These are phyloP conservation scores for Amazona vittata DNA, from an alignment of 2,113 vertebrate species.

Conservation along the genomic window DNA sequence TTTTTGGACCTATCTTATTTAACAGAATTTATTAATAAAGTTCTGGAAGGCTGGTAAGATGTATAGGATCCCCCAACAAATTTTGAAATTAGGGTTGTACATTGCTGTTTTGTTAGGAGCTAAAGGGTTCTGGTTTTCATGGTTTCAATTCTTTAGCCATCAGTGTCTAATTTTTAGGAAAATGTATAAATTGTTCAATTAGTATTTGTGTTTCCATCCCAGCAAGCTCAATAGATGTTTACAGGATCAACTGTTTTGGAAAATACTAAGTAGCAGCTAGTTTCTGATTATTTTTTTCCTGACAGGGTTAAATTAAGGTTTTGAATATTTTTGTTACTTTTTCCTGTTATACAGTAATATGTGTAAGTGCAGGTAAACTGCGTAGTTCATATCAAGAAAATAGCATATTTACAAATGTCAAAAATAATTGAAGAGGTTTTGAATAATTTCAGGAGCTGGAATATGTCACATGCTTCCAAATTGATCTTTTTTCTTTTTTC, in stretches of 20 bases:
- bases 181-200: neutral
- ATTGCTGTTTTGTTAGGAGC: neutral
- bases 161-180: neutral
- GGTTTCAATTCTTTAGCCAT: neutral
- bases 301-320: neutral
- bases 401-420: neutral
- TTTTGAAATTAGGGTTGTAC: neutral
- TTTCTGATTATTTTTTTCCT: neutral
- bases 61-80: neutral
- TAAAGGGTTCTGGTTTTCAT: neutral
- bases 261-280: neutral
- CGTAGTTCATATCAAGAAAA: neutral
- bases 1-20: neutral
- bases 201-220: neutral
- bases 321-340: neutral
- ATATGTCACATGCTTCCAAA: constrained; percentile 37
- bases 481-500: neutral
- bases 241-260: neutral
- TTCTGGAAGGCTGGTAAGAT: neutral
- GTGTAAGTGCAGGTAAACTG: neutral
- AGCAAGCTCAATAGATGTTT: neutral
- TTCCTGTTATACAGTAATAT: neutral
- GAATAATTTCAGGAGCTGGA: constrained; percentile 14
- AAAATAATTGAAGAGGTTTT: constrained; percentile 25
- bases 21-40: neutral